A percentile compares a stretch with the other conserved stretches of the same genome.
phyloP scores from a whole-genome alignment of 1,140 invertebrate species.

The Ceratosolen solmsi region DNA sequence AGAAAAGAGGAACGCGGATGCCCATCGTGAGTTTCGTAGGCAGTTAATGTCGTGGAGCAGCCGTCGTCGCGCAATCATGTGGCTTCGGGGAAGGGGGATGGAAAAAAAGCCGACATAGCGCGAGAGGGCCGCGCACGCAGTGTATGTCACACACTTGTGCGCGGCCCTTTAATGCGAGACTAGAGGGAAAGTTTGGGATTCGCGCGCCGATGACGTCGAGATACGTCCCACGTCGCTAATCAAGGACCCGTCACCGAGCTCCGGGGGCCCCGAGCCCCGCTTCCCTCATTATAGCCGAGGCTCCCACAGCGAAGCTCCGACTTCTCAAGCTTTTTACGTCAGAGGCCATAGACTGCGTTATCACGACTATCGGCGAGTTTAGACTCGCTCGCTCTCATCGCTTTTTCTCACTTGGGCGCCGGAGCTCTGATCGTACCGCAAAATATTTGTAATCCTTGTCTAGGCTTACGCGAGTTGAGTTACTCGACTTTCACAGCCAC shows the following conservation, averaged over 20 bases:
- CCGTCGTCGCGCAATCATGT: constrained; percentile 30
- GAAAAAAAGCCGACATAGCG: neutral
- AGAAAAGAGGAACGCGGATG: neutral
- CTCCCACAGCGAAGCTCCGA: too few relatives aligned
- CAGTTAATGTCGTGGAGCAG: constrained; percentile 32
- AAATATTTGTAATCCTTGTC: too few relatives aligned
- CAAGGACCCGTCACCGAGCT: constrained; percentile 12
- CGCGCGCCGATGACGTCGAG: constrained; percentile 6
- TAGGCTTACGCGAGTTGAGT: too few relatives aligned
- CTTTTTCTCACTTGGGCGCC: too few relatives aligned
- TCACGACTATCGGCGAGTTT: too few relatives aligned
- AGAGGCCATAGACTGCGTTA: too few relatives aligned
- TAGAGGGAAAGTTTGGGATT: neutral
- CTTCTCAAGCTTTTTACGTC: too few relatives aligned
- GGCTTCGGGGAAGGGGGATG: constrained; percentile 27
- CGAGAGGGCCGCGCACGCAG: neutral
- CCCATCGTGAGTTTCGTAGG: constrained; percentile 32
- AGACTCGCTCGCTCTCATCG: too few relatives aligned
- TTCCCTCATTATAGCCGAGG: neutral
- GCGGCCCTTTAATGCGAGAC: neutral
- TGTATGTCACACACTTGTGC: neutral
- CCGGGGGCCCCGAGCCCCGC: neutral
- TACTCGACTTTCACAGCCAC: too few relatives aligned
- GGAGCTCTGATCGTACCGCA: too few relatives aligned
- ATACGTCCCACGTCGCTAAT: constrained; percentile 33